These are phyloP conservation scores for Echinops telfairi DNA, from an alignment of 2,113 vertebrate genomes.

Conservation along the genomic window DNA sequence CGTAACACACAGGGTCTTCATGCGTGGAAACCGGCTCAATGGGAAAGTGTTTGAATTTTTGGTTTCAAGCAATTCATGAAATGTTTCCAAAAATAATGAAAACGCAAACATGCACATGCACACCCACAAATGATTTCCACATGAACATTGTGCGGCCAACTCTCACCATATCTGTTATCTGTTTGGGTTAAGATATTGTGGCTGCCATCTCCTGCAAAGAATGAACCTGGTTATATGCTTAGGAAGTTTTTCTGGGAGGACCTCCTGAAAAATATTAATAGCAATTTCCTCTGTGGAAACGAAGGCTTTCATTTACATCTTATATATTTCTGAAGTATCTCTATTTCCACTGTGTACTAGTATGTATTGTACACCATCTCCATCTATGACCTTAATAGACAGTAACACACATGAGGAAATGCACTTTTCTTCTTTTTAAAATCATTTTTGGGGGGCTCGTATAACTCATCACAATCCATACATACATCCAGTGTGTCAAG, in stretches of 20 bases:
- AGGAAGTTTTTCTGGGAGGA: background rate
- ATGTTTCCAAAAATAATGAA: background rate
- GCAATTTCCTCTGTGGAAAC: background rate
- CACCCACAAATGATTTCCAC: background rate
- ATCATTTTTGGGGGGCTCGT: too few species aligned
- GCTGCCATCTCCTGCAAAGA: background rate
- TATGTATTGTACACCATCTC: background rate
- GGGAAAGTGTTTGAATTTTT: background rate
- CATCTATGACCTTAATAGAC: background rate
- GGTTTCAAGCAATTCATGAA: background rate
- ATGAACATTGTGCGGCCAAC: background rate
- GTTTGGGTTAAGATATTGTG: background rate
- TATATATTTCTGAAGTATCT: background rate
- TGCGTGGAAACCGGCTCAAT: background rate
- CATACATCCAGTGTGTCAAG: too few species aligned
- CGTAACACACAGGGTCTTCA: background rate
- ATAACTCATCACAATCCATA: too few species aligned
- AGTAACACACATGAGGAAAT: background rate
- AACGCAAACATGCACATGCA: background rate
- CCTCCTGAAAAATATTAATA: background rate
- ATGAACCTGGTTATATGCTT: accelerated
- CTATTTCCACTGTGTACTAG: background rate
- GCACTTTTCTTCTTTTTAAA: too few species aligned
- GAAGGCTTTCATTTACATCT: background rate
- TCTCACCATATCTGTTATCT: background rate